phyloP scores from a whole-genome alignment of 2,113 vertebrate genomes.

The Barnardius zonarius region DNA sequence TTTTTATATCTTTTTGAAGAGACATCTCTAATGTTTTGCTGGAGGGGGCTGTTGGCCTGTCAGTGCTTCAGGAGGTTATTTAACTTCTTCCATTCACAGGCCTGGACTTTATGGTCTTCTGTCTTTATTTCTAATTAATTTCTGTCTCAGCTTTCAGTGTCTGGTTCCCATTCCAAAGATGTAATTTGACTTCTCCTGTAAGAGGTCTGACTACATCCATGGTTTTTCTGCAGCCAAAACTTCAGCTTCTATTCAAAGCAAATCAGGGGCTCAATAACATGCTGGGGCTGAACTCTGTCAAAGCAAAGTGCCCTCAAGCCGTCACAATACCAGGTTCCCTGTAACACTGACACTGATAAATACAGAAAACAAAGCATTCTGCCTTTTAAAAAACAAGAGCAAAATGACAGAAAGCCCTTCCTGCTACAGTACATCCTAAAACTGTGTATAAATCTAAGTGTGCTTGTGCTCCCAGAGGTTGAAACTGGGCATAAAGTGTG shows the following conservation, averaged over 20 bases:
- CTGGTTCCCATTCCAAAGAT: conserved; percentile 37
- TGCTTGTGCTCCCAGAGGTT: neutral
- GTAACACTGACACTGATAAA: neutral
- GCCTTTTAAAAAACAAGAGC: neutral
- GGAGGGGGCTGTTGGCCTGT: conserved; percentile 35
- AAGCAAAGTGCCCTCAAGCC: neutral
- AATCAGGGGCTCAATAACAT: neutral
- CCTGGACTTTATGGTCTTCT: neutral
- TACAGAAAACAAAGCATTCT: neutral
- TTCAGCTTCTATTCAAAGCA: neutral
- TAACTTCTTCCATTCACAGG: conserved; percentile 29
- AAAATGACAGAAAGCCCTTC: neutral
- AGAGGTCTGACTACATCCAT: neutral
- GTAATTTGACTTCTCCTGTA: conserved; percentile 30
- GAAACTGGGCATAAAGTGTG: neutral
- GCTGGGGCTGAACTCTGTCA: neutral
- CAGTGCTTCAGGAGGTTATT: neutral
- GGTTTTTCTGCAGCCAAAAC: neutral
- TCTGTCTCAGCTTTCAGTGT: conserved; percentile 29
- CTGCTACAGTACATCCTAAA: neutral
- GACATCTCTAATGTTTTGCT: conserved; percentile 25
- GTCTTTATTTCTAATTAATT: conserved; percentile 19
- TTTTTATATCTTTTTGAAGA: neutral
- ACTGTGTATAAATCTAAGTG: neutral
- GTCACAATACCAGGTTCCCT: neutral